Evolutionary conservation across 64 coral and sea anemone species (phyloP), one percentile per base, ranked within the genome.

Genomic region (Orbicella faveolata): DNA sequence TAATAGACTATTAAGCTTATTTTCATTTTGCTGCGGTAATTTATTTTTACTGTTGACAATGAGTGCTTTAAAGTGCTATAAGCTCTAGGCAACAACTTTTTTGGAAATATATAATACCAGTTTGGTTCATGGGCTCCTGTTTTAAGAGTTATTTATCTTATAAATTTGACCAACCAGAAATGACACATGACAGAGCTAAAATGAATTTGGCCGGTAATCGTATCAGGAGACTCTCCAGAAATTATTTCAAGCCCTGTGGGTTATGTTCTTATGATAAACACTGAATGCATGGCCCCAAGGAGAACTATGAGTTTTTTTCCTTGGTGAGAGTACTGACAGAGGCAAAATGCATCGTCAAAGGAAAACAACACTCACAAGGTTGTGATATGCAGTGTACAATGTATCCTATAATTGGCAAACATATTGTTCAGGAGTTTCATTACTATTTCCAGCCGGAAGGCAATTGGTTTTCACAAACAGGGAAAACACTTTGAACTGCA

Each of bases 31-130:
- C 30, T 30, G 30, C 30, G 0, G 30, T 30, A 30, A 30, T 30
- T 30, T 30, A 30, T 30, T 30, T 30, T 30, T 51, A 78, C 34
- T 78, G 62, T 86, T 86, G 83, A 86, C 54, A 67, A 86, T 70
- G 83, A 86, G 83, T 30, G 30, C 30, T 30, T 30, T 30, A 30
- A 30, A 30, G 30, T 30, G 30, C 30, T 30, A 30, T 30, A 86
- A 86, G 1, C 0, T 61, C 59, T 61, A 61, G 1, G 59, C 59
- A 61, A 61, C 59, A 61, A 39, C 0, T 89, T 65, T 78, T 89
- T 89, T 34, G 53, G 87, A 89, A 89, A 79, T 89, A 89, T 78
- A 78, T 89, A 89, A 78, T 35, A 69, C 87, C 68, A 79, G 33
- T 75, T 81, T 81, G 79, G 79, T 81, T 81, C 52, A 63, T 63